Evolutionary conservation across 2,888 invertebrate species (phyloP).

Genomic region (Hypolimnas misippus): DNA sequence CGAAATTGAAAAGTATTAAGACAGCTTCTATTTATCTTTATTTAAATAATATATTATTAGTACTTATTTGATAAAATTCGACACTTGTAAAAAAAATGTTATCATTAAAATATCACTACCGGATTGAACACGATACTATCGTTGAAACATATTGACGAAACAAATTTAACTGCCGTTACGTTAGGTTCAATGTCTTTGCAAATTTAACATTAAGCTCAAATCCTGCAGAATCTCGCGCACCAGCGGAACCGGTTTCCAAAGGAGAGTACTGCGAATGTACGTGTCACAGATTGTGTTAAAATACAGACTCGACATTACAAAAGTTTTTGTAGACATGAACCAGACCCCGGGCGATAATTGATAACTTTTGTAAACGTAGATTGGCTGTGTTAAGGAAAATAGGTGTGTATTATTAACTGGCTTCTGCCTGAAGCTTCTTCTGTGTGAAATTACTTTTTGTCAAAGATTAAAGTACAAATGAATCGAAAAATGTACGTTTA

Average conservation of each 20-base stretch:
- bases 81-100: not conserved
- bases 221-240: constrained; percentile 21
- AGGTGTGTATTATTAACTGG: not conserved
- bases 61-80: not conserved
- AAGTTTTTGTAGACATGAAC: not conserved
- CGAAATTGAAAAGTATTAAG: no score
- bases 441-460: no score
- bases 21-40: no score
- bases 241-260: constrained; percentile 28
- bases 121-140: not conserved
- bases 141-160: not conserved
- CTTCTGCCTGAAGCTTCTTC: no score
- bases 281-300: constrained; percentile 33
- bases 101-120: not conserved
- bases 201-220: constrained; percentile 36
- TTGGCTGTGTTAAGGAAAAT: not conserved
- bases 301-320: constrained; percentile 20
- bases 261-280: constrained; percentile 27
- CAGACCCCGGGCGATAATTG: not conserved
- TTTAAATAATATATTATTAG: no score
- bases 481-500: no score
- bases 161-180: constrained; percentile 39
- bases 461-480: no score
- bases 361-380: not conserved
- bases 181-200: constrained; percentile 46